These are phyloP conservation scores for Unio pictorum DNA, from an alignment of 2,888 invertebrate species.

Conservation along the genomic window DNA sequence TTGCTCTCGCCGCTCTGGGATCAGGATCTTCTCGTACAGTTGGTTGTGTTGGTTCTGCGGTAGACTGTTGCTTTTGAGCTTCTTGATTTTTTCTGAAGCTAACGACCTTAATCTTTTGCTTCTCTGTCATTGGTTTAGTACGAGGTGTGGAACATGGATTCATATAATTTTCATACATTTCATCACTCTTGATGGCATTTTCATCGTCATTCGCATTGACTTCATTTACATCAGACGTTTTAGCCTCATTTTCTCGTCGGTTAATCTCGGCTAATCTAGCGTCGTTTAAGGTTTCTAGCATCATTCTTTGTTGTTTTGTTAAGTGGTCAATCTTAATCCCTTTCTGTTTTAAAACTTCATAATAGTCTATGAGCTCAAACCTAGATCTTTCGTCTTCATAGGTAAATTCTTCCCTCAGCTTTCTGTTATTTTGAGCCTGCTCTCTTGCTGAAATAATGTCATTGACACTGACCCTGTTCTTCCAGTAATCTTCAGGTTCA, in stretches of 20 bases:
- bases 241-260: constrained; percentile 14
- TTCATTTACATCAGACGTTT: constrained; percentile 10
- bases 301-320: constrained; percentile 34
- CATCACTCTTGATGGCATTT: too few relatives aligned
- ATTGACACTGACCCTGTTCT: constrained; percentile 24
- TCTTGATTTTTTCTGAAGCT: constrained; percentile 25
- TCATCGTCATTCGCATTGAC: constrained; percentile 32
- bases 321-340: constrained; percentile 38
- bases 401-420: constrained; percentile 21
- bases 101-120: constrained; percentile 23
- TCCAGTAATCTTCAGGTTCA: constrained; percentile 24
- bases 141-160: constrained; percentile 13
- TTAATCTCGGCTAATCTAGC: constrained; percentile 28
- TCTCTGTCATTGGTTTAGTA: constrained; percentile 5
- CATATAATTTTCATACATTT: constrained; percentile 13
- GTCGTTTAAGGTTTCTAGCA: constrained; percentile 33
- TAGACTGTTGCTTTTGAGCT: constrained; percentile 8
- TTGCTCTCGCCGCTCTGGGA: constrained; percentile 22
- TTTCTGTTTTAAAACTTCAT: constrained; percentile 41
- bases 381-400: constrained; percentile 26
- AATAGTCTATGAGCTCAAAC: constrained; percentile 50
- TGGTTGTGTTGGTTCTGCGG: constrained; percentile 8
- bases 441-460: constrained; percentile 38
- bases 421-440: constrained; percentile 12
- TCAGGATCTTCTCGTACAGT: constrained; percentile 18